Evolutionary conservation across 2,113 vertebrate genomes (phyloP), one percentile per base, ranked within the genome.

Genomic region (Tupaia tana): DNA sequence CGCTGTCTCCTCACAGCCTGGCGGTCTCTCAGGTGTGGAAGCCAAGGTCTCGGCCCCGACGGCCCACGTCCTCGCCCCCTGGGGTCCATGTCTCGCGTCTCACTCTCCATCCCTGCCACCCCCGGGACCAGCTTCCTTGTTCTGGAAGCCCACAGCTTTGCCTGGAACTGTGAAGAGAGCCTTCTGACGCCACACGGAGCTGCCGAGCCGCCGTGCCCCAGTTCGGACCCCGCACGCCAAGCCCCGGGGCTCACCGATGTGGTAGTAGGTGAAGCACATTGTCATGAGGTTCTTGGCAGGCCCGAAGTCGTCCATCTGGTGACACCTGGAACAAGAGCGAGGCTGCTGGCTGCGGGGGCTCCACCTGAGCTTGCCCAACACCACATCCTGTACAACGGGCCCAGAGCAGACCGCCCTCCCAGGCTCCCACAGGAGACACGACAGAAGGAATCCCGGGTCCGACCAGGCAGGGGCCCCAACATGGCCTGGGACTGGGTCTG

Each of bases 241-340:
- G n/a, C 1, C 0, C 0, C 0, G 22, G 9, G 0, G 3, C 98
- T 99, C 98, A 99, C 99, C 99, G 0, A 99, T 67, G 74, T 99
- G 98, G 97, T 99, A 99, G 96, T 99, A 99, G 0, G 99, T 99
- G 98, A 99, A 99, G 91, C 99, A 99, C 99, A 99, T 99, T 70
- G 99, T 99, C 99, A 99, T 99, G 96, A 99, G 99, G 98, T 99
- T 99, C 98, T 99, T 99, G 89, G 99, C 99, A 0, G 99, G 99
- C 82, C 99, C 99, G 92, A 99, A 99, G 97, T 99, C 99, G 1
- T 99, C 99, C 99, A 99, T 99, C 98, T 99, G 99, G 97, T 99
- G 99, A 95, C 99, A 99, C 97, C 99, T 99, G 98, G 0, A 94
- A 96, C 0, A 25, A 52, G 25, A 93, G 78, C 88, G 58, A 0